These are phyloP conservation scores for Hypercompe scribonia DNA, from an alignment of 2,888 invertebrate genomes.

Conservation along the genomic window DNA sequence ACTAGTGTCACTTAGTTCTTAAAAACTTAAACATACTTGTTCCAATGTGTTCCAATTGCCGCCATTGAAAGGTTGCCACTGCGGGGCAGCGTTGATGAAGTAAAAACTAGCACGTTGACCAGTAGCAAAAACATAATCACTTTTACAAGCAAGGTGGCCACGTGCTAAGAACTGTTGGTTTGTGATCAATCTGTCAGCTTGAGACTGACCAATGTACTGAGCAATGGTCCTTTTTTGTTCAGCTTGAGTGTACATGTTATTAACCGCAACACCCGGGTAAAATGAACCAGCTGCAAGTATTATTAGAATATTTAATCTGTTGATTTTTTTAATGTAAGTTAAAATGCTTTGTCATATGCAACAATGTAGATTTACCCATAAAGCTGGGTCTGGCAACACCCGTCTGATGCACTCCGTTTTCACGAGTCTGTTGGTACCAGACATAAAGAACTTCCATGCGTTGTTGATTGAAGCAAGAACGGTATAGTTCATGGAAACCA, in stretches of 20 bases:
- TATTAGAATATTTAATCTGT: background rate
- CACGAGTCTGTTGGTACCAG: constrained; percentile 77
- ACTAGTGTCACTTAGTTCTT: background rate
- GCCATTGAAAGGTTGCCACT: constrained; percentile 88
- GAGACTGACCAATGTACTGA: constrained; percentile 61
- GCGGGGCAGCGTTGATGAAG: constrained; percentile 89
- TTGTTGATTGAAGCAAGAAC: constrained; percentile 84
- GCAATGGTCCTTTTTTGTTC: constrained; percentile 69
- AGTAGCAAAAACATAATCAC: constrained; percentile 87
- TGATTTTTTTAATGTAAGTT: background rate
- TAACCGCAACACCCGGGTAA: constrained; percentile 76
- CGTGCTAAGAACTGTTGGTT: constrained; percentile 80
- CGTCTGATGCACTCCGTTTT: constrained; percentile 79
- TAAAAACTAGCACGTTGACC: constrained; percentile 88
- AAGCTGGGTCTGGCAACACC: constrained; percentile 81
- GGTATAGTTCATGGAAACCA: constrained; percentile 79
- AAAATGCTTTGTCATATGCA: background rate
- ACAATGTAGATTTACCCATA: constrained; percentile 60
- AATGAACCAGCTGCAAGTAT: constrained; percentile 75
- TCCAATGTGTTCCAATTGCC: constrained; percentile 88
- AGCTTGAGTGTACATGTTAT: constrained; percentile 74
- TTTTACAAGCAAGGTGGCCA: constrained; percentile 88
- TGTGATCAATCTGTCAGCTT: constrained; percentile 81
- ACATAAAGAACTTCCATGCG: constrained; percentile 84
- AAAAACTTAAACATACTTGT: constrained; percentile 52